Conservation (phyloP, 2,888 invertebrate species). For the Esperia sulphurella region DNA sequence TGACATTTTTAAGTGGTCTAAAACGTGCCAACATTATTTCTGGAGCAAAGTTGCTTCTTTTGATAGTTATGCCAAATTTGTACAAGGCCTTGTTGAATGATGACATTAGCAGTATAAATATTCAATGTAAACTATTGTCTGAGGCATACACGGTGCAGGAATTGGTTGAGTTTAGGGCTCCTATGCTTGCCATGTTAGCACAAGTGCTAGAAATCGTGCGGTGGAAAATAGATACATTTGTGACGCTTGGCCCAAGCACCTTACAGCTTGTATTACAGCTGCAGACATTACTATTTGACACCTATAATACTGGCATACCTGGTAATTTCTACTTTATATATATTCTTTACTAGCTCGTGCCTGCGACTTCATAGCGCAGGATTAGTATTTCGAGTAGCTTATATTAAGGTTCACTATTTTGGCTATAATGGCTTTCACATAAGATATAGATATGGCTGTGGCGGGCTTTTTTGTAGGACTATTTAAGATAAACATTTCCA, state of each 20-base stretch:
- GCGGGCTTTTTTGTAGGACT: too few species aligned
- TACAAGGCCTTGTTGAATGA: conserved; percentile 46
- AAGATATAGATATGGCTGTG: too few species aligned
- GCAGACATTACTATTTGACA: conserved; percentile 42
- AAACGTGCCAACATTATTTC: conserved; percentile 42
- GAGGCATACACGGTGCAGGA: conserved; percentile 42
- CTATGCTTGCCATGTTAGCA: conserved; percentile 60
- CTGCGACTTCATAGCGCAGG: too few species aligned
- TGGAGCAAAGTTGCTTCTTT: conserved; percentile 45
- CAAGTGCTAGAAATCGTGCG: conserved; percentile 56
- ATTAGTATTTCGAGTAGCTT: too few species aligned
- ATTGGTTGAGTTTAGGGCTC: conserved; percentile 51
- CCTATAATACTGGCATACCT: conserved; percentile 43
- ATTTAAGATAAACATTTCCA: too few species aligned
- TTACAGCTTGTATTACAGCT: conserved; percentile 46
- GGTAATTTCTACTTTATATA: conserved; percentile 29
- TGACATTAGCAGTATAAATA: conserved; percentile 35
- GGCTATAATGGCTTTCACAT: too few species aligned
- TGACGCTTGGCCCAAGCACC: conserved; percentile 32
- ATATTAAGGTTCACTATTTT: too few species aligned
- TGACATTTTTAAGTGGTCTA: conserved; percentile 46
- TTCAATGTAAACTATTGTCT: conserved; percentile 44
- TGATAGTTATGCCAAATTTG: conserved; percentile 60
- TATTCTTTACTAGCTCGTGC: conserved; percentile 1
- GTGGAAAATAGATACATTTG: conserved; percentile 54